A percentile compares a stretch with the other conserved stretches of the same genome.
Conservation (phyloP, 2,797 vertebrate species). For the Falco peregrinus region DNA sequence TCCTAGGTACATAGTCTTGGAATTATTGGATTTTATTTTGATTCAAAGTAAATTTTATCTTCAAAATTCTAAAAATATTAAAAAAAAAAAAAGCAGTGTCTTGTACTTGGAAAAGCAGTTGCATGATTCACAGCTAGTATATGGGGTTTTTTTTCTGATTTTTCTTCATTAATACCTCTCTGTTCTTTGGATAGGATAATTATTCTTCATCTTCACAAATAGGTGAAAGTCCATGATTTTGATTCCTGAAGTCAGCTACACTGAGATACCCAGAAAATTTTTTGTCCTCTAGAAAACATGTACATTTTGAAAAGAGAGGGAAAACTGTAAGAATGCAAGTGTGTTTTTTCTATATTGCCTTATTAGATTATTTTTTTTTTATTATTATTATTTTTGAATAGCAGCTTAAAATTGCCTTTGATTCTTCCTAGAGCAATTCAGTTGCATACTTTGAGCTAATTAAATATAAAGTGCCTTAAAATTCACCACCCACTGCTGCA, state of each 20-base stretch:
- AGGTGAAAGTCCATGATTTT: not conserved
- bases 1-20: not conserved
- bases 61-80: not conserved
- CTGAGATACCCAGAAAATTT: not conserved
- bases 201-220: not conserved
- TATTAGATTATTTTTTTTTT: not conserved
- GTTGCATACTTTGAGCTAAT: not conserved
- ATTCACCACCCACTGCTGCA: not conserved
- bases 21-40: not conserved
- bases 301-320: not conserved
- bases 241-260: not conserved
- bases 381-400: not conserved
- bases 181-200: not conserved
- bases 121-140: not conserved
- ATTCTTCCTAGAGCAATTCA: not conserved
- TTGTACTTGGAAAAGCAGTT: not conserved
- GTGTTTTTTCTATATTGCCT: not conserved
- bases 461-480: constrained; percentile 6
- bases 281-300: not conserved
- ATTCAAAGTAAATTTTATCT: not conserved
- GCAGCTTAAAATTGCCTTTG: not conserved
- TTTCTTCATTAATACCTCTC: not conserved
- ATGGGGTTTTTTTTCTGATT: not conserved
- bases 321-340: not conserved
- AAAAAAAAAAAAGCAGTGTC: no score